Evolutionary conservation across 2,797 vertebrate species (phyloP), one percentile per base, ranked within the genome.

Genomic region (Poecilia gillii): DNA sequence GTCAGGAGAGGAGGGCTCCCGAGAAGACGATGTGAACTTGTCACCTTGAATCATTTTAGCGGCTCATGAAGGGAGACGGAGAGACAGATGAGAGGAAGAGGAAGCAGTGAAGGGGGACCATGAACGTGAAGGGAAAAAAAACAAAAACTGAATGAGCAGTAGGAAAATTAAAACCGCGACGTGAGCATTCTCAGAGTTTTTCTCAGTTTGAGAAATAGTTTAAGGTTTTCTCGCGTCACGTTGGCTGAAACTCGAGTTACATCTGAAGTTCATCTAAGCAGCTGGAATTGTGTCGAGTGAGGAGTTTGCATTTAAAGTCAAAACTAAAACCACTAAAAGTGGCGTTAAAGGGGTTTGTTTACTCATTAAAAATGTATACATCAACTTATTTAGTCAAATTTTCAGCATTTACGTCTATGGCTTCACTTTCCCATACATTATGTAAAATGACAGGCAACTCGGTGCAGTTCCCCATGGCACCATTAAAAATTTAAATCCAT

Each of bases 31-130:
- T 92, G 89, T 96, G 95, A 97, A 97, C 96, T 96, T 96, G 94
- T 97, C 96, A 97, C 96, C 96, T 96, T 94, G 87, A 93, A 97
- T 95, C 91, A 93, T 90, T 94, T 96, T 96, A 91, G 94, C 88
- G 88, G 81, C 92, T 89, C 90, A 86, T 92, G 93, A 92, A 83
- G 90, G 90, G 85, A 84, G 87, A 79, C 73, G 57, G 81, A 84
- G 82, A 88, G 85, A 86, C 85, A 77, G 86, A 88, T 72, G 84
- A 83, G 76, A 73, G 77, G 72, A 81, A 75, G 66, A 74, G n/a
- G 77, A 31, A 59, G 78, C 74, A 74, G 57, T 25, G 47, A 74
- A 77, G 66, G n/a, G 82, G 18, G 46, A 70, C 47, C 25, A 73
- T 70, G 51, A 51, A 51, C 6, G 6, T 31, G 57, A 77, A 39